phyloP scores from a whole-genome alignment of 2,113 vertebrate species.

The Microcebus lehilahytsara region DNA sequence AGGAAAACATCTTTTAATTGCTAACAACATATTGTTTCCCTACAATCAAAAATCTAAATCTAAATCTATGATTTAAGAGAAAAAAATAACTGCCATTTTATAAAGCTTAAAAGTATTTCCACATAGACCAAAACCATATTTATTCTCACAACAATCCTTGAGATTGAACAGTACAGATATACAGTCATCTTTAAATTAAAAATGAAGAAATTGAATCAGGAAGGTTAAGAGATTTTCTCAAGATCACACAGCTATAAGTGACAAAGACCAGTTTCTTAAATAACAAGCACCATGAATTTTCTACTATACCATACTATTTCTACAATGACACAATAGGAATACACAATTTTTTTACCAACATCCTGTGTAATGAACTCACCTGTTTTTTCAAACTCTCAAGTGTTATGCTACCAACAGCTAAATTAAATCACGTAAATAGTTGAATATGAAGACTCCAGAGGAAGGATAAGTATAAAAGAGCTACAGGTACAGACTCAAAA shows the following conservation, averaged over 20 bases:
- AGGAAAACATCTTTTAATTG: not conserved
- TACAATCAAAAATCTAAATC: not conserved
- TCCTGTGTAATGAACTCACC: not conserved
- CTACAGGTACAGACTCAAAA: not conserved
- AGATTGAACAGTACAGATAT: not conserved
- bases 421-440: conserved; percentile 1
- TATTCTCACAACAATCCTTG: conserved; percentile 1
- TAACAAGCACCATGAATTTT: conserved; percentile 5
- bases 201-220: not conserved
- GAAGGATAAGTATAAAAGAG: not conserved
- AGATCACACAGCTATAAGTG: not conserved
- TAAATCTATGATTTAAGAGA: not conserved
- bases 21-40: not conserved
- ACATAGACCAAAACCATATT: not conserved
- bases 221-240: not conserved
- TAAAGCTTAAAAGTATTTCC: not conserved
- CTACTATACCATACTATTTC: not conserved
- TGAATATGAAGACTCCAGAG: not conserved
- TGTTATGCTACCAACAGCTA: not conserved
- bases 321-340: not conserved
- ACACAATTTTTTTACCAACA: not conserved
- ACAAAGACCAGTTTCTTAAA: not conserved
- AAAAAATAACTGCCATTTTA: conserved; percentile 47
- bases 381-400: not conserved
- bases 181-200: not conserved